These are phyloP conservation scores for Cosmia pyralina DNA, from an alignment of 2,888 invertebrate species.

Conservation along the genomic window DNA sequence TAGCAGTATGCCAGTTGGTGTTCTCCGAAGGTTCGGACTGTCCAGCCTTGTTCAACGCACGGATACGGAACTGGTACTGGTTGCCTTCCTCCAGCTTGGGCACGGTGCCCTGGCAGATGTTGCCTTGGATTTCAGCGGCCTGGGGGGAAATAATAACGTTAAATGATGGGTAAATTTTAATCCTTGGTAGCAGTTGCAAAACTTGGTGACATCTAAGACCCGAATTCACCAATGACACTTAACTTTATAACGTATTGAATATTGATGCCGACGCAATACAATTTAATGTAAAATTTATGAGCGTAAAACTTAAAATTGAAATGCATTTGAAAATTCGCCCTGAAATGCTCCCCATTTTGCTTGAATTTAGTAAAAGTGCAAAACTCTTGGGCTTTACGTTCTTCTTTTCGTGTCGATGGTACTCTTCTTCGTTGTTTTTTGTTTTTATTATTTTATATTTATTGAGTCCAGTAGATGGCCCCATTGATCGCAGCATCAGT, in stretches of 20 bases:
- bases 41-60: constrained; percentile 99
- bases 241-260: background rate
- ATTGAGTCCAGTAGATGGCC: no score
- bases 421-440: no score
- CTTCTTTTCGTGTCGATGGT: no score
- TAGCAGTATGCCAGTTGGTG: constrained; percentile 97
- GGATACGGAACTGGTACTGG: constrained; percentile 98
- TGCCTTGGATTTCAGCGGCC: constrained; percentile 95
- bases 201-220: background rate
- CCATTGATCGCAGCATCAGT: no score
- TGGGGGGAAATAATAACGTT: constrained; percentile 50
- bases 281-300: background rate
- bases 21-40: constrained; percentile 97
- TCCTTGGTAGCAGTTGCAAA: no score
- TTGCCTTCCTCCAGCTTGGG: constrained; percentile 97
- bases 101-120: constrained; percentile 96
- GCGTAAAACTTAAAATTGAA: background rate
- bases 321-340: background rate
- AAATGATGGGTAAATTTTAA: background rate
- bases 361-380: background rate
- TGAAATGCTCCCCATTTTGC: background rate
- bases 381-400: background rate
- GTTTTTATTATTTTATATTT: no score
- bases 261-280: background rate
- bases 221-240: background rate